These are phyloP conservation scores for Halichoeres trimaculatus DNA, from an alignment of 2,113 vertebrate genomes.

Conservation along the genomic window DNA sequence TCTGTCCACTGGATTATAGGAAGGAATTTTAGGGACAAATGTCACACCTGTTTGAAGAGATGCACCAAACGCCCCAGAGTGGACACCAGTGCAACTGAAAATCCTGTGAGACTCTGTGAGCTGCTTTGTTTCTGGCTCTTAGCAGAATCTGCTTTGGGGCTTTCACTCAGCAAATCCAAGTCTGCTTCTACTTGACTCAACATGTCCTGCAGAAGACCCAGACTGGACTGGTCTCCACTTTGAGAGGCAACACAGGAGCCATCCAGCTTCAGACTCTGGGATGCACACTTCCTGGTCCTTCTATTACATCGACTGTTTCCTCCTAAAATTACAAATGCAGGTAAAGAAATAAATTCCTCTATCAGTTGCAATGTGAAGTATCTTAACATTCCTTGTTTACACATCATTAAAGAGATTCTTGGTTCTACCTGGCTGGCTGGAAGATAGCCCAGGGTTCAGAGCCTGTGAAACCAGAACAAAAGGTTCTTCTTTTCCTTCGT, in stretches of 20 bases:
- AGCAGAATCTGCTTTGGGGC: slow-evolving; percentile 38
- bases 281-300: slow-evolving; percentile 54
- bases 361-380: neutral
- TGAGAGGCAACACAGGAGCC: slow-evolving; percentile 70
- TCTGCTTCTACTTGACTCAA: slow-evolving; percentile 88
- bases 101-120: slow-evolving; percentile 86
- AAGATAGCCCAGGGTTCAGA: slow-evolving; percentile 82
- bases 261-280: slow-evolving; percentile 55
- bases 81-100: slow-evolving; percentile 89
- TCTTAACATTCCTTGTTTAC: neutral
- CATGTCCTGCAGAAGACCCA: slow-evolving; percentile 88
- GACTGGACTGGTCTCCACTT: slow-evolving; percentile 76
- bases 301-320: slow-evolving; percentile 18
- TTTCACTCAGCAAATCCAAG: slow-evolving; percentile 84
- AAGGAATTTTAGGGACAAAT: too few relatives aligned
- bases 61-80: slow-evolving; percentile 87
- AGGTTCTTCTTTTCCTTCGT: slow-evolving; percentile 35
- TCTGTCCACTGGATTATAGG: too few relatives aligned
- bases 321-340: slow-evolving; percentile 48
- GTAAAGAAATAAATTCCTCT: neutral
- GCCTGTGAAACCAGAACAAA: slow-evolving; percentile 81
- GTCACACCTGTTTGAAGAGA: slow-evolving; percentile 87
- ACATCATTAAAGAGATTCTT: neutral
- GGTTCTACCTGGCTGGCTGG: slow-evolving; percentile 74
- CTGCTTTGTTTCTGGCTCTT: slow-evolving; percentile 49